Evolutionary conservation across 2,888 invertebrate genomes (phyloP).

Genomic region (Amphipyra tragopoginis): DNA sequence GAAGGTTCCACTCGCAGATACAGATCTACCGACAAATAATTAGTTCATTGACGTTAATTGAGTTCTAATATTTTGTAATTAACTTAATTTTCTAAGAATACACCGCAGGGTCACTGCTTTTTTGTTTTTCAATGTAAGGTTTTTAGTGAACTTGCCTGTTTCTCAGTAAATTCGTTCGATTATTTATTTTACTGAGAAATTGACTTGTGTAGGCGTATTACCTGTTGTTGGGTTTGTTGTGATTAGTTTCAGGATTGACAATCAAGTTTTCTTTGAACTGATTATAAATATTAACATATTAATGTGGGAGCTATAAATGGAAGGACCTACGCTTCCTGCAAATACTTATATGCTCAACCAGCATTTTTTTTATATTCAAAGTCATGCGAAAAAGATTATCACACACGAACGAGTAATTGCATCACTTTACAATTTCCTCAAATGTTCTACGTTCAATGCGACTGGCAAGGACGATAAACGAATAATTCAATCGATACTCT

Average conservation of each 20-base stretch:
- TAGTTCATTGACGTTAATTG: conserved; percentile 49
- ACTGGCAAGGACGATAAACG: neutral
- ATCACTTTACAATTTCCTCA: conserved; percentile 3
- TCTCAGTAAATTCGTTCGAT: neutral
- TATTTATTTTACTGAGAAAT: neutral
- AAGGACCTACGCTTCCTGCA: neutral
- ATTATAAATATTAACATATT: too few species aligned
- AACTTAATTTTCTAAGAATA: conserved; percentile 32
- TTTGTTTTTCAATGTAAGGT: conserved; percentile 7
- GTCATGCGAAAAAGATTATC: neutral
- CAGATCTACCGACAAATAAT: conserved; percentile 54
- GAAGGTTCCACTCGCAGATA: conserved; percentile 54
- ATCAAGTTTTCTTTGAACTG: neutral
- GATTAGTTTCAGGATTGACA: neutral
- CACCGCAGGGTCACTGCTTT: conserved; percentile 13
- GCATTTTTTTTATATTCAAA: neutral
- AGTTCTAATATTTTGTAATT: conserved; percentile 49
- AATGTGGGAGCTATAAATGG: neutral
- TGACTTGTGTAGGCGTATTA: neutral
- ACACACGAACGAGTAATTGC: neutral
- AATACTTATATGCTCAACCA: neutral
- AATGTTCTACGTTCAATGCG: neutral
- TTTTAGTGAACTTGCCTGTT: neutral
- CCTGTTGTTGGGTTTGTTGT: neutral
- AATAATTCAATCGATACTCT: neutral